These are phyloP conservation scores for Hystrix cristata DNA, from an alignment of 2,113 vertebrate species.

Conservation along the genomic window DNA sequence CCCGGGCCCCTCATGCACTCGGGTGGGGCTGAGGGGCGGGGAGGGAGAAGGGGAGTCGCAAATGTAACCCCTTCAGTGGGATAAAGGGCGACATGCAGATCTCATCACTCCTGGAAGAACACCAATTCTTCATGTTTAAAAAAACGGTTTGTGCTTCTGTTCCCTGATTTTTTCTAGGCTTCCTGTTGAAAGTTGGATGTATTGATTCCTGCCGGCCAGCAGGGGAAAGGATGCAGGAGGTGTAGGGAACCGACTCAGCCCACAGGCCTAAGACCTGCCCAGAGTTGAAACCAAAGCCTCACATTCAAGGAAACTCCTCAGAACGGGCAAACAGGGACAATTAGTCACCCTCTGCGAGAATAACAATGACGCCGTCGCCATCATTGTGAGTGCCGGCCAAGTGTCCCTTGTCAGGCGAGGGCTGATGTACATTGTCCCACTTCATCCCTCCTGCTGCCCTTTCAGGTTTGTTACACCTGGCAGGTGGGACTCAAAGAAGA, in stretches of 20 bases:
- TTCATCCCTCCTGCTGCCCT: background rate
- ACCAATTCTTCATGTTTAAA: background rate
- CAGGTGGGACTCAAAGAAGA: background rate
- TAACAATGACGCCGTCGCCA: fast-evolving
- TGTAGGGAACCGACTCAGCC: fast-evolving
- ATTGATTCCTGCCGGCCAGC: background rate
- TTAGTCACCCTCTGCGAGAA: background rate
- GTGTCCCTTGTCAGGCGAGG: background rate
- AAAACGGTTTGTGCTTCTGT: background rate
- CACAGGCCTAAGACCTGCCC: background rate
- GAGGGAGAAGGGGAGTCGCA: background rate
- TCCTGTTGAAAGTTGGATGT: background rate
- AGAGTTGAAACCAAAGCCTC: background rate
- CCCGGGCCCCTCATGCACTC: fast-evolving
- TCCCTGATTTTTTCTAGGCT: background rate
- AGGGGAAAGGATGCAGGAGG: background rate
- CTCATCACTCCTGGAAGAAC: background rate
- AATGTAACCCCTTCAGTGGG: background rate
- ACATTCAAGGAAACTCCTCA: background rate
- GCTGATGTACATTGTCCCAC: background rate
- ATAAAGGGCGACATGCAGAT: background rate
- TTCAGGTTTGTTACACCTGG: background rate
- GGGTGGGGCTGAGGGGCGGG: background rate
- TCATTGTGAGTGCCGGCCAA: fast-evolving
- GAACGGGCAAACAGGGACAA: background rate